A percentile compares a stretch with the other conserved stretches of the same genome.
phyloP scores from a whole-genome alignment of 2,113 vertebrate species.

The Bucco capensis region DNA sequence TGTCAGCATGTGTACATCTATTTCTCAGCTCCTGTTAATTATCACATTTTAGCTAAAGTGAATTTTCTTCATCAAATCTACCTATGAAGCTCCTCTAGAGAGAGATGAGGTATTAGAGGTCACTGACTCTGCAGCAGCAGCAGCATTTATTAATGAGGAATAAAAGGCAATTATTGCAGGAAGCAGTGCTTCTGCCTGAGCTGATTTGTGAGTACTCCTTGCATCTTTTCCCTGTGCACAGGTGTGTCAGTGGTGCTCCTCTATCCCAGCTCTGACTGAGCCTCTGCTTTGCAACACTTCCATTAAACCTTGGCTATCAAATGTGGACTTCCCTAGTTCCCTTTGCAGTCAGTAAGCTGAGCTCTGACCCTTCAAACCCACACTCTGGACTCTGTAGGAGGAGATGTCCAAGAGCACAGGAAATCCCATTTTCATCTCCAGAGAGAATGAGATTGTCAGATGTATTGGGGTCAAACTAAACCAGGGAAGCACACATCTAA shows the following conservation, averaged over 20 bases:
- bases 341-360: background rate
- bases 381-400: background rate
- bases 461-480: background rate
- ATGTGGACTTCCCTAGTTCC: background rate
- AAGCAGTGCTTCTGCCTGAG: constrained; percentile 16
- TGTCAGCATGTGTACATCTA: background rate
- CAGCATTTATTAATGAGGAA: constrained; percentile 5
- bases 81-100: background rate
- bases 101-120: background rate
- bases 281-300: background rate
- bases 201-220: constrained; percentile 6
- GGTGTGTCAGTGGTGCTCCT: background rate
- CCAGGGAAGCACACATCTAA: too few relatives aligned
- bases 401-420: background rate
- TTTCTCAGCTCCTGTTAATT: background rate
- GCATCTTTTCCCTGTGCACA: too few relatives aligned
- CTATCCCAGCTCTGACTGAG: background rate
- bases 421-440: background rate
- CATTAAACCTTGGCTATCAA: background rate
- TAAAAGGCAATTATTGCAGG: constrained; percentile 15
- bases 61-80: background rate
- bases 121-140: background rate
- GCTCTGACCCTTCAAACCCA: background rate
- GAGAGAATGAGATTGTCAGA: background rate
- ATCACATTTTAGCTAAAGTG: background rate